Evolutionary conservation across 2,113 vertebrate genomes (phyloP), one percentile per base, ranked within the genome.

Genomic region (Empidonax alnorum): DNA sequence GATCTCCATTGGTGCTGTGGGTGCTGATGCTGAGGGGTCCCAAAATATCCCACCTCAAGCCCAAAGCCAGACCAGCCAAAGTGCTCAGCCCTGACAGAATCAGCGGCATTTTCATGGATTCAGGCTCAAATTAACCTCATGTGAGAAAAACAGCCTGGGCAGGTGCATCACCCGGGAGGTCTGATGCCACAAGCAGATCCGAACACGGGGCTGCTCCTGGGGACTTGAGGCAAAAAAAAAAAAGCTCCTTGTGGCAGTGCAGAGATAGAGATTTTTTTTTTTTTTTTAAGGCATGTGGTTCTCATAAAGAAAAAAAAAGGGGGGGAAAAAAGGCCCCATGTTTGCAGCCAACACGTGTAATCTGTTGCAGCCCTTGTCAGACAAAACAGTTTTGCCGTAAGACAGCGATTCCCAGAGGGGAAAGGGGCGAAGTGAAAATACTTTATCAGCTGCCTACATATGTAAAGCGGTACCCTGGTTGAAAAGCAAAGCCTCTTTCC

Each of bases 381-480:
- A 97, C 97, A 98, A 96, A 97, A 93, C 92, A 96, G 88, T 94
- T 97, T 91, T 91, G 93, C 96, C 78, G 15, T 85, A 97, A 95
- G 97, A 96, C 92, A 93, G 96, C 35, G 14, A 96, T 96, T 98
- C 97, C 97, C 97, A 90, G 28, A 87, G 97, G 97, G 97, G 95
- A 93, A 94, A 92, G 96, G 97, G 97, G 96, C 20, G 80, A 97
- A 93, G 96, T 53, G 97, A 97, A 97, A 97, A 97, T 97, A 97
- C 96, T 98, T 97, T 98, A 98, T 98, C 98, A 98, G 98, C 91
- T 56, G 20, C 79, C 90, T 97, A 97, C 98, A 98, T 69, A 96
- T 98, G 98, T 98, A 97, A 96, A 97, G 90, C 94, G 76, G 96
- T 85, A 87, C 63, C 16, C 65, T 79, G 86, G 94, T 33, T 97